Percentiles rank a stretch among this genome's conserved stretches.
phyloP scores from a whole-genome alignment of 2,797 vertebrate species.

The Silurus aristotelis region DNA sequence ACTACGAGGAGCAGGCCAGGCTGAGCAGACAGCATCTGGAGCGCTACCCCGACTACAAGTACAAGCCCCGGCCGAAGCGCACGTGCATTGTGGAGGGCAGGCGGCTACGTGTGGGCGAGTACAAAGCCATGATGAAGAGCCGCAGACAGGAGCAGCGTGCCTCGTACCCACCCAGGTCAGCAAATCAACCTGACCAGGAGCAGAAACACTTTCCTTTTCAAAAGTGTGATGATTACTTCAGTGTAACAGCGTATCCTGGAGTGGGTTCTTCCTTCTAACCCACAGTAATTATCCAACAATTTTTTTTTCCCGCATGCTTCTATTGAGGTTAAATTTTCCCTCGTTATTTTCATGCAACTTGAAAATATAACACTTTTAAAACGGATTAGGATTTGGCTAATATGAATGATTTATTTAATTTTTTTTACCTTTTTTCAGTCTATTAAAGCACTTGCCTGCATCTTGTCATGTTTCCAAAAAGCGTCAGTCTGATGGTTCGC shows the following conservation, averaged over 20 bases:
- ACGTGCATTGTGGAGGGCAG: slow-evolving; percentile 98
- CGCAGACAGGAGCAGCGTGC: slow-evolving; percentile 89
- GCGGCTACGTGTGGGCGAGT: slow-evolving; percentile 91
- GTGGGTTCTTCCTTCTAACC: neutral
- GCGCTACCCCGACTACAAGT: slow-evolving; percentile 97
- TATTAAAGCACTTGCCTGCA: neutral
- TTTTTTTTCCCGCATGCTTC: no score
- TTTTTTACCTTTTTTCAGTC: no score
- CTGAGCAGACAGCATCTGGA: slow-evolving; percentile 96
- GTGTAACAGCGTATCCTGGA: neutral
- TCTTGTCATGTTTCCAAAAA: neutral
- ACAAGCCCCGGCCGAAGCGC: slow-evolving; percentile 93
- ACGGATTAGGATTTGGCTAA: no score
- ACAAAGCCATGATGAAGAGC: slow-evolving; percentile 98
- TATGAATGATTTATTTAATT: no score
- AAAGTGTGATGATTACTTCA: neutral
- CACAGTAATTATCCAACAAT: neutral
- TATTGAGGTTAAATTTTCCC: no score
- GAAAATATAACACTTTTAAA: no score
- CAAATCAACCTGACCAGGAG: neutral
- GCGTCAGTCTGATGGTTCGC: neutral
- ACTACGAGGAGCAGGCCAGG: slow-evolving; percentile 95
- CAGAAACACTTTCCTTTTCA: neutral
- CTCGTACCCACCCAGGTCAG: slow-evolving; percentile 71
- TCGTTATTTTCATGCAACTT: no score